Percentiles rank a stretch among this genome's conserved stretches.
These are phyloP conservation scores for Pardalotus punctatus DNA, from an alignment of 2,113 vertebrate genomes.

Conservation along the genomic window DNA sequence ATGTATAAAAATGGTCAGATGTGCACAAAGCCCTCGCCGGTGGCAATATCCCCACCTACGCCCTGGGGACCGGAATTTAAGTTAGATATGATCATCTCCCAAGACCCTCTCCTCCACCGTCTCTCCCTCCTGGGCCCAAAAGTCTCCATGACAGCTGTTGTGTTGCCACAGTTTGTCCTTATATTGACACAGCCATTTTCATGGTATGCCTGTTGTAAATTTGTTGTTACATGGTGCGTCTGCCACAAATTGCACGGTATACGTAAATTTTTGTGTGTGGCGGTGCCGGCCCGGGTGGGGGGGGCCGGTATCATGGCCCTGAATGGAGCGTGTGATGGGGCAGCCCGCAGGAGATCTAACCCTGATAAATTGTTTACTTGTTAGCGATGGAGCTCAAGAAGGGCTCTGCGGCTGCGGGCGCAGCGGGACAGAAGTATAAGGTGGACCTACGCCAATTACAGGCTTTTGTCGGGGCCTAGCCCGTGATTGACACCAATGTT, in stretches of 20 bases:
- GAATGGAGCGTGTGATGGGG: constrained; percentile 80
- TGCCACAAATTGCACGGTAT: constrained; percentile 85
- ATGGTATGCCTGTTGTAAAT: constrained; percentile 88
- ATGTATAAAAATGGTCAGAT: not conserved
- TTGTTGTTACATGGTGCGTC: constrained; percentile 88
- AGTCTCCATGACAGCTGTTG: constrained; percentile 74
- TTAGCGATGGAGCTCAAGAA: constrained; percentile 80
- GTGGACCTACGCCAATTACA: constrained; percentile 89
- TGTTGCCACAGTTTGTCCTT: constrained; percentile 76
- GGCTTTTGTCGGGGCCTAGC: constrained; percentile 77
- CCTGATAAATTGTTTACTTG: constrained; percentile 90
- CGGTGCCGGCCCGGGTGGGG: constrained; percentile 62
- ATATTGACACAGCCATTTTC: constrained; percentile 89
- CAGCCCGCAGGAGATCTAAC: constrained; percentile 80
- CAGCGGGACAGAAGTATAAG: constrained; percentile 84
- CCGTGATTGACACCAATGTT: constrained; percentile 87
- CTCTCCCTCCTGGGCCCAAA: constrained; percentile 59
- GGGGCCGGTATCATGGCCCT: constrained; percentile 68
- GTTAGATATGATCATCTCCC: constrained; percentile 41
- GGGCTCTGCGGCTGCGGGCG: constrained; percentile 69
- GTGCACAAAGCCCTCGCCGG: not conserved
- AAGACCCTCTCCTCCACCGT: not conserved
- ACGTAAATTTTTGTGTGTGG: constrained; percentile 85
- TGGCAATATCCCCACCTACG: not conserved
- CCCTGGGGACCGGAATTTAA: not conserved